phyloP scores from a whole-genome alignment of 2,797 vertebrate genomes.

The Crax fasciolata region DNA sequence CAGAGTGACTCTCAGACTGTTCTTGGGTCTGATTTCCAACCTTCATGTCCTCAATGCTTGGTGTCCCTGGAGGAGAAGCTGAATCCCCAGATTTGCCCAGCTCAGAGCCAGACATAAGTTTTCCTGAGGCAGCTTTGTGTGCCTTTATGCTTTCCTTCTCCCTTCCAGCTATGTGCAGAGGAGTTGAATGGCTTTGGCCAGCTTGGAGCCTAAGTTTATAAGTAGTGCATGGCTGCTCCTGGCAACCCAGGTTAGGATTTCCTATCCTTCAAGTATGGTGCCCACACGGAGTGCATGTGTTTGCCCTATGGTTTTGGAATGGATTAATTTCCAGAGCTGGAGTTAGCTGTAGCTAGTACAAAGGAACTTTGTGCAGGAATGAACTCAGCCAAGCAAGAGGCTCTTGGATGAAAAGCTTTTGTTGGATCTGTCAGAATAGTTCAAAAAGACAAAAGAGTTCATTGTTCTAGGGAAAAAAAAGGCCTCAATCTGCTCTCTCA shows the following conservation, averaged over 20 bases:
- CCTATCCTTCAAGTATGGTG: not conserved
- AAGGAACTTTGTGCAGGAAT: not conserved
- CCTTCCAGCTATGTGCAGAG: not conserved
- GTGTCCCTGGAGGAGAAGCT: not conserved
- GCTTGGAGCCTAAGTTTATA: not conserved
- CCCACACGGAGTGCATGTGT: fast-evolving
- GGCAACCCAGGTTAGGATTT: not conserved
- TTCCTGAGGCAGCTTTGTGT: not conserved
- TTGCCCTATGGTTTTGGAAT: not conserved
- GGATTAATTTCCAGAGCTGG: not conserved
- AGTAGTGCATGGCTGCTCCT: not conserved
- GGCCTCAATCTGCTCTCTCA: not conserved
- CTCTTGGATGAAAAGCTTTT: not conserved
- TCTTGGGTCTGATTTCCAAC: not conserved
- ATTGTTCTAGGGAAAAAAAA: not conserved
- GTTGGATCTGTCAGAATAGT: not conserved
- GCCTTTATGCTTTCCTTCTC: not conserved
- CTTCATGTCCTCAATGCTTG: fast-evolving
- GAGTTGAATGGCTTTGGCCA: fast-evolving
- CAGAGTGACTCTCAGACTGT: not conserved
- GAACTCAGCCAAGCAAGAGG: not conserved
- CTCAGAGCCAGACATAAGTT: not conserved
- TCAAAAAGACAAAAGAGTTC: not conserved
- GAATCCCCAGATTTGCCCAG: not conserved
- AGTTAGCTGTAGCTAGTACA: not conserved